Conservation (phyloP, 2,113 vertebrate species). For the Synchiropus splendidus region DNA sequence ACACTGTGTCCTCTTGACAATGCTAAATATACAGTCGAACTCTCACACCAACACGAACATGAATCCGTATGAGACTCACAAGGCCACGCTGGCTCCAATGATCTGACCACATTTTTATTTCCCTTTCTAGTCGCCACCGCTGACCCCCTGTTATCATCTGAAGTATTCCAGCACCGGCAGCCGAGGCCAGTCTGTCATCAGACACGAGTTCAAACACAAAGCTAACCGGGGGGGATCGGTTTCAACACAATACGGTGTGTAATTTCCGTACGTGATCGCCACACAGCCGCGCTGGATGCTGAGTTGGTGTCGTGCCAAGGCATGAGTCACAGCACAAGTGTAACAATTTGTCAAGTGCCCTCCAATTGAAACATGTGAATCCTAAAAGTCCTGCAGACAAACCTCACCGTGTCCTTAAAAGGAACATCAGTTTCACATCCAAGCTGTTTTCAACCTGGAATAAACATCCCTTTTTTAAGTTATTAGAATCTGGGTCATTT, state of each 20-base stretch:
- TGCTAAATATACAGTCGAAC: too few species aligned
- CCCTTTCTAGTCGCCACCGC: slow-evolving; percentile 27
- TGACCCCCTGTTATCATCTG: slow-evolving; percentile 23
- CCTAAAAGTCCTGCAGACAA: too few species aligned
- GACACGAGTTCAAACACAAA: slow-evolving; percentile 49
- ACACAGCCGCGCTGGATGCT: slow-evolving; percentile 8
- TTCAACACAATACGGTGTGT: slow-evolving; percentile 33
- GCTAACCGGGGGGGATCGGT: slow-evolving; percentile 22
- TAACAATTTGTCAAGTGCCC: background rate
- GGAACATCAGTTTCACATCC: too few species aligned
- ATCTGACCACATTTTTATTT: slow-evolving; percentile 17
- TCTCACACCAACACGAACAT: too few species aligned
- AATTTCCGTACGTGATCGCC: slow-evolving; percentile 31
- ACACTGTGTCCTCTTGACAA: too few species aligned
- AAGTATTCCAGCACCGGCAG: slow-evolving; percentile 18
- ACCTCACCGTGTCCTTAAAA: too few species aligned
- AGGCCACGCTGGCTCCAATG: background rate
- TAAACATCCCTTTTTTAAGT: too few species aligned
- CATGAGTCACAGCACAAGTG: slow-evolving; percentile 7
- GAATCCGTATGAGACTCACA: background rate
- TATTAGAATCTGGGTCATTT: too few species aligned
- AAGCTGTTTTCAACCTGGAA: too few species aligned
- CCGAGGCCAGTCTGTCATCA: slow-evolving; percentile 33
- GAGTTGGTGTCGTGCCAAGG: slow-evolving; percentile 13
- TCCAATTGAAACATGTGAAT: too few species aligned